A percentile compares a stretch with the other conserved stretches of the same genome.
These are phyloP conservation scores for Cephus sareptanus DNA, from an alignment of 2,888 invertebrate genomes.

Conservation along the genomic window DNA sequence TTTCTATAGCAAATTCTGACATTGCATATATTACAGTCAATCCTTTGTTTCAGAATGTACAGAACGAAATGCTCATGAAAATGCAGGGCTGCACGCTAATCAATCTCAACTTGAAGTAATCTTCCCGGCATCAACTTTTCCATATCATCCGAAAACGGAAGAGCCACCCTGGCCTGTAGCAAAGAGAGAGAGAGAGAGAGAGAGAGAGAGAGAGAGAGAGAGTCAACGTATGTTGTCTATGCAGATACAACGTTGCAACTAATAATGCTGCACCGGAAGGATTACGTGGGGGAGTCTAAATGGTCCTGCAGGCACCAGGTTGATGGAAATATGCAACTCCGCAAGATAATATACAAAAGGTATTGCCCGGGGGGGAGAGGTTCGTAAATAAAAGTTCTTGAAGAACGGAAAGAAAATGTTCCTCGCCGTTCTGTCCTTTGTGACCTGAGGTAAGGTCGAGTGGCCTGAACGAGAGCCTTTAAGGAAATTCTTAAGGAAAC, in stretches of 20 bases:
- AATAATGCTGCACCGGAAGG: slow-evolving; percentile 17
- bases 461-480: not conserved
- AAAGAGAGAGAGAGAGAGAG: slow-evolving; percentile 1
- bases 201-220: not conserved
- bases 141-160: not conserved
- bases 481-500: not conserved
- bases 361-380: not conserved
- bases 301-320: not conserved
- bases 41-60: not conserved
- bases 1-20: not conserved
- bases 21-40: not conserved
- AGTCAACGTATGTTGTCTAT: slow-evolving; percentile 1
- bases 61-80: not conserved
- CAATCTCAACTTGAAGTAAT: slow-evolving; percentile 27
- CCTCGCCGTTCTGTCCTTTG: not conserved
- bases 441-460: not conserved
- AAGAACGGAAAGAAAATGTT: not conserved
- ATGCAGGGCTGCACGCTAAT: slow-evolving; percentile 16
- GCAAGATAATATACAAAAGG: not conserved
- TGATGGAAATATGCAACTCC: not conserved
- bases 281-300: slow-evolving; percentile 10
- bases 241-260: slow-evolving; percentile 17
- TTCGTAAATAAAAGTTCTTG: not conserved
- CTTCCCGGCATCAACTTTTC: not conserved
- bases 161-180: slow-evolving; percentile 15